Evolutionary conservation across 2,888 invertebrate species (phyloP).

Genomic region (Caenorhabditis macrosperma): DNA sequence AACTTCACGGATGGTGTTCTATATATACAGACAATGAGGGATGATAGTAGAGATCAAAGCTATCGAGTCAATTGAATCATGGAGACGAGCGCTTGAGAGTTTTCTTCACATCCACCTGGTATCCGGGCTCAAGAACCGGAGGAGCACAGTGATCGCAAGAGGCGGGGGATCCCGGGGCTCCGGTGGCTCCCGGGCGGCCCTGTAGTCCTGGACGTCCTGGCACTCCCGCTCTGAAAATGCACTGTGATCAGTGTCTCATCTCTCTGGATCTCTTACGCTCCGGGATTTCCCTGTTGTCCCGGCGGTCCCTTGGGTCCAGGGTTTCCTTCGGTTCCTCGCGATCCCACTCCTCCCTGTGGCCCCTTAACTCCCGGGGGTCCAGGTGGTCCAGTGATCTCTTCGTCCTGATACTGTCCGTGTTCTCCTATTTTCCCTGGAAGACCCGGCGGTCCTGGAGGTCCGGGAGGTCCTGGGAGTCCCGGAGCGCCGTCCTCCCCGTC

Average conservation of each 20-base stretch:
- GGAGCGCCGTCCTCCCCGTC: conserved; percentile 53
- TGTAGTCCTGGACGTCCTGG: conserved; percentile 51
- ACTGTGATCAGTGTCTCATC: neutral
- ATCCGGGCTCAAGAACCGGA: conserved; percentile 56
- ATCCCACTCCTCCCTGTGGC: conserved; percentile 43
- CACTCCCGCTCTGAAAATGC: conserved; percentile 49
- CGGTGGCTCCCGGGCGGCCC: conserved; percentile 45
- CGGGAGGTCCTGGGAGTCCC: conserved; percentile 55
- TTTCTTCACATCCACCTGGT: conserved; percentile 50
- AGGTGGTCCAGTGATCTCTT: conserved; percentile 47
- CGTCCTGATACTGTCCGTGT: conserved; percentile 17
- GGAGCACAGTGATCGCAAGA: conserved; percentile 59
- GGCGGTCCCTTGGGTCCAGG: conserved; percentile 56
- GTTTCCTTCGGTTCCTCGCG: conserved; percentile 47
- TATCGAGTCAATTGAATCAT: conserved; percentile 26
- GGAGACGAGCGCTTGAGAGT: conserved; percentile 39
- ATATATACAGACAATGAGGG: conserved; percentile 22
- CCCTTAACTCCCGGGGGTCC: conserved; percentile 48
- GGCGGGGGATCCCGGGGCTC: conserved; percentile 43
- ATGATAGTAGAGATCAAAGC: conserved; percentile 29
- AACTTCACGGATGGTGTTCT: neutral
- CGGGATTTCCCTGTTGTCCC: conserved; percentile 45
- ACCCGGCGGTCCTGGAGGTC: conserved; percentile 55
- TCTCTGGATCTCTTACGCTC: conserved; percentile 24
- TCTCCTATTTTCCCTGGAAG: conserved; percentile 38